phyloP scores from a whole-genome alignment of 2,888 invertebrate species.

The Tachystola acroxantha region DNA sequence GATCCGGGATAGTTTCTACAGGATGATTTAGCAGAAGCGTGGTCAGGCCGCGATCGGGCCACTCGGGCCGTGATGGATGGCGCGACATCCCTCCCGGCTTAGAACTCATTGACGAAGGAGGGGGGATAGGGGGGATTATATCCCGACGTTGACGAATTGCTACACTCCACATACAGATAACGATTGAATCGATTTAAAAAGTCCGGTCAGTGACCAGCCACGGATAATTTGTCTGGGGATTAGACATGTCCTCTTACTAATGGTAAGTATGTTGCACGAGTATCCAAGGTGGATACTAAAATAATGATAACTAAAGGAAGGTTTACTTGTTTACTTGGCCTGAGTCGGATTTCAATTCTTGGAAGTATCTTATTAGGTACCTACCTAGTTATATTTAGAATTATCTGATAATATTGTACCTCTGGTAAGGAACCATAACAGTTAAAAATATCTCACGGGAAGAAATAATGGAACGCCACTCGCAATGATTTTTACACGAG shows the following conservation, averaged over 20 bases:
- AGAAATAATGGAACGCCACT: no score
- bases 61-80: constrained; percentile 62
- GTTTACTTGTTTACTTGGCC: no score
- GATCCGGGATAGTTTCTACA: constrained; percentile 30
- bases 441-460: no score
- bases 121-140: constrained; percentile 63
- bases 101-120: constrained; percentile 57
- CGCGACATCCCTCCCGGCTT: constrained; percentile 61
- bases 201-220: constrained; percentile 33
- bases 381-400: no score
- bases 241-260: constrained; percentile 13
- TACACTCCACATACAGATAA: constrained; percentile 59
- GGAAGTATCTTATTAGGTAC: no score
- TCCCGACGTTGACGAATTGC: constrained; percentile 71
- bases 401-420: no score
- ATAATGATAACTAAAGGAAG: no score
- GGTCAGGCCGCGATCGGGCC: constrained; percentile 31
- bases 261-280: no score
- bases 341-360: no score
- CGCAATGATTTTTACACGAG: no score
- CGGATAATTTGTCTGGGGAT: constrained; percentile 34
- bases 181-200: constrained; percentile 71
- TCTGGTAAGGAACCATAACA: no score
- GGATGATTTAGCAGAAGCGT: constrained; percentile 45
- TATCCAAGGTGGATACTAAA: no score